Evolutionary conservation across 92 coral and sea anemone genomes (phyloP).

Genomic region (Desmophyllum pertusum): DNA sequence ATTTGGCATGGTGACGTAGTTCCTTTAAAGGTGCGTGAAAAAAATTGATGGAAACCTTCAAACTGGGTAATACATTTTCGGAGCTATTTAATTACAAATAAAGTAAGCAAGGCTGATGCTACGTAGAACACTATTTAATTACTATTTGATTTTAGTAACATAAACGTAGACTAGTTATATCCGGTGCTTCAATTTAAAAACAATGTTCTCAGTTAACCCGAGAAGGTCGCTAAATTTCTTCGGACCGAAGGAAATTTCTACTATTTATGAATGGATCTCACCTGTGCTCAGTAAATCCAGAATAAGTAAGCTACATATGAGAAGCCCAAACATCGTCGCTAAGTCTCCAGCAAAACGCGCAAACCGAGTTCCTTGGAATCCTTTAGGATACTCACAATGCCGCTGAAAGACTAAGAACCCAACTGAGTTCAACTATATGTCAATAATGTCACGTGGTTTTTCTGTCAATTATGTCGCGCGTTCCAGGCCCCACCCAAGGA

Average conservation of each 20-base stretch:
- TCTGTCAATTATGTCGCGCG: not conserved
- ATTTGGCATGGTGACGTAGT: too few species aligned
- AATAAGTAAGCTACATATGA: slow-evolving; percentile 16
- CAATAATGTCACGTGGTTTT: slow-evolving; percentile 3
- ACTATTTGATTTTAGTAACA: not conserved
- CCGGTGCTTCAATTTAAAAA: not conserved
- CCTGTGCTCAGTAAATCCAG: slow-evolving; percentile 8
- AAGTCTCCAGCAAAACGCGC: not conserved
- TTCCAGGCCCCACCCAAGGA: not conserved
- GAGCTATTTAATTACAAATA: too few species aligned
- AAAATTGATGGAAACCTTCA: too few species aligned
- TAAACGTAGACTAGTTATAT: not conserved
- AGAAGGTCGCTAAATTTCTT: not conserved
- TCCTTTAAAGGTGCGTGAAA: too few species aligned
- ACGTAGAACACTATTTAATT: too few species aligned
- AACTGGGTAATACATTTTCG: too few species aligned
- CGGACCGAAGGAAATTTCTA: not conserved
- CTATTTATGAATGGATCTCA: not conserved
- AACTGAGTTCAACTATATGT: not conserved
- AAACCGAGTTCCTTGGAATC: not conserved
- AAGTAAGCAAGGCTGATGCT: too few species aligned
- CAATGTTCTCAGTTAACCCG: not conserved
- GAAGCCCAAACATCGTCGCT: not conserved
- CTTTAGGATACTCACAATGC: not conserved
- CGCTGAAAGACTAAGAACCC: not conserved